Conservation (phyloP, 2,888 invertebrate species). For the Rhagium mordax region DNA sequence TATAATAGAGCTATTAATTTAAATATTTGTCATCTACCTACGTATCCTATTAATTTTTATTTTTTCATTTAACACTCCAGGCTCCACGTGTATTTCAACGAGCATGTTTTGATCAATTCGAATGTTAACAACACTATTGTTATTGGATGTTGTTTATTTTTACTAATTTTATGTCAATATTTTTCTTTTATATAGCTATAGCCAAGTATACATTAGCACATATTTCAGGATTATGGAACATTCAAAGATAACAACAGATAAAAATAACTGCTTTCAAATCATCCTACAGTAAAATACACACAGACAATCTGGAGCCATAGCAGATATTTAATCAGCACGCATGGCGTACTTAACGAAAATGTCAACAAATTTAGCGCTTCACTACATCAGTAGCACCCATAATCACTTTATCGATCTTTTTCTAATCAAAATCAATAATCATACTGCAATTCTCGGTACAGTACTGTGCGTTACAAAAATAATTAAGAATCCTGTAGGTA, state of each 20-base stretch:
- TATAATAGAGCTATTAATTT: too few relatives aligned
- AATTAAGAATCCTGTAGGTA: too few relatives aligned
- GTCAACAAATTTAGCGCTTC: background rate
- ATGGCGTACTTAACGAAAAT: too few relatives aligned
- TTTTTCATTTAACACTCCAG: background rate
- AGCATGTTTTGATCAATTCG: conserved; percentile 9
- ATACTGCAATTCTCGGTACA: too few relatives aligned
- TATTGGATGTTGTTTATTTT: background rate
- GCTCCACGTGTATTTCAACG: background rate
- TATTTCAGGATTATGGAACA: background rate
- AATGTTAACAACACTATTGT: background rate
- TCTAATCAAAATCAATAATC: too few relatives aligned
- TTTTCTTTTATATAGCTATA: background rate
- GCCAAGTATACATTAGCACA: background rate
- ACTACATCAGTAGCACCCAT: background rate
- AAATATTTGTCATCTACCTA: too few relatives aligned
- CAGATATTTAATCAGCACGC: conserved; percentile 6
- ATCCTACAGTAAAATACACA: conserved; percentile 7
- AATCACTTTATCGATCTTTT: too few relatives aligned
- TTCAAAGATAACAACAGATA: background rate
- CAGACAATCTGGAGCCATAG: conserved; percentile 22
- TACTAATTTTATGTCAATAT: background rate
- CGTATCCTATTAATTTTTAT: background rate
- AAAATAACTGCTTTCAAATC: conserved; percentile 1
- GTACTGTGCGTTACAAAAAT: too few relatives aligned